phyloP scores from a whole-genome alignment of 2,113 vertebrate species.

The Helogale parvula region DNA sequence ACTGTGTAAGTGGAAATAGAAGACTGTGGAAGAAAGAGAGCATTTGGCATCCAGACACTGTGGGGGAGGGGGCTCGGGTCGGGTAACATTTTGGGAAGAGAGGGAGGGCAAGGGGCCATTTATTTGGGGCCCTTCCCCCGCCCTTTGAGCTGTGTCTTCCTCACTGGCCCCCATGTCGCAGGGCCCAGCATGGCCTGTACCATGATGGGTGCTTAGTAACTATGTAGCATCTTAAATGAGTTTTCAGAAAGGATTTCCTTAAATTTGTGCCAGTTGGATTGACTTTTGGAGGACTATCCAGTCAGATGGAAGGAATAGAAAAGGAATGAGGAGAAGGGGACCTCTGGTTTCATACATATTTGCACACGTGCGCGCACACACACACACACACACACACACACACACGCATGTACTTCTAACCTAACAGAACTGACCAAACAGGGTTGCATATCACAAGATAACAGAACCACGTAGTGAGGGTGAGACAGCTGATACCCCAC shows the following conservation, averaged over 20 bases:
- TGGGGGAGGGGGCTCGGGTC: too few relatives aligned
- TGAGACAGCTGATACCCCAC: neutral
- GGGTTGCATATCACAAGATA: neutral
- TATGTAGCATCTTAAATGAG: neutral
- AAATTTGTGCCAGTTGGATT: neutral
- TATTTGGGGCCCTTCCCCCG: neutral
- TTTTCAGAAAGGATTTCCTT: neutral
- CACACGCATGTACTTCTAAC: neutral
- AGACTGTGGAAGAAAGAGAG: neutral
- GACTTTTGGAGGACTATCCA: neutral
- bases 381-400: neutral
- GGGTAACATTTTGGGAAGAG: neutral
- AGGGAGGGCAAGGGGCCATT: neutral
- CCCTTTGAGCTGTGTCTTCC: neutral
- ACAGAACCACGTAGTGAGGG: neutral
- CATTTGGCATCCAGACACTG: neutral
- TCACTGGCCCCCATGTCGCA: neutral
- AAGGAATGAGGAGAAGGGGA: neutral
- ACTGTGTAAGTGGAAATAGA: neutral
- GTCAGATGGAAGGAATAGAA: neutral
- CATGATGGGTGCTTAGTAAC: neutral
- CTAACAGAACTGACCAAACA: neutral
- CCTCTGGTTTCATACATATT: neutral
- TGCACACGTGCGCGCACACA: too few relatives aligned
- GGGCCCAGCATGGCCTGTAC: fast-evolving